Percentiles rank a stretch among this genome's conserved stretches.
phyloP scores from a whole-genome alignment of 2,113 vertebrate species.

The Mastomys coucha region DNA sequence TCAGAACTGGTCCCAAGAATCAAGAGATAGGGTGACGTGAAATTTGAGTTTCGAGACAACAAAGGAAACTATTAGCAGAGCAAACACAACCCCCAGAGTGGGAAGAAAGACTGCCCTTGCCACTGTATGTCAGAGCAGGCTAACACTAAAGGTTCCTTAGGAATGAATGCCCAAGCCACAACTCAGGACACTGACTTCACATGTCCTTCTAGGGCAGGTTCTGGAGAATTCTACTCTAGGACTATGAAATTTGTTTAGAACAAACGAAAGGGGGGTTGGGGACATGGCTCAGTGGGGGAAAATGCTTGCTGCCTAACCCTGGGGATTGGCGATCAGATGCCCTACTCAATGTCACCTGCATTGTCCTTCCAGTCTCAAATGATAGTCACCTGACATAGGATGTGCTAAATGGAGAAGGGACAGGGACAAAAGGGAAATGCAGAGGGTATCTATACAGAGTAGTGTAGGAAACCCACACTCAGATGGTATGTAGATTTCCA shows the following conservation, averaged over 20 bases:
- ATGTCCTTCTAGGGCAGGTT: neutral
- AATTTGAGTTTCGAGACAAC: neutral
- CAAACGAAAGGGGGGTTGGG: neutral
- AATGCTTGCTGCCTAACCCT: neutral
- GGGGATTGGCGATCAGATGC: neutral
- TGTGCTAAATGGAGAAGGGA: neutral
- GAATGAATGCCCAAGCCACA: neutral
- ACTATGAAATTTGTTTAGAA: conserved; percentile 6
- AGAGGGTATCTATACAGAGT: neutral
- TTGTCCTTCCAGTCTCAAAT: neutral
- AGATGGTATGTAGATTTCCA: neutral
- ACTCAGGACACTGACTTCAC: neutral
- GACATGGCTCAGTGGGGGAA: neutral
- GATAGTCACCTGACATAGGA: neutral
- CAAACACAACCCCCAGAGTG: neutral
- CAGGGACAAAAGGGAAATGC: neutral
- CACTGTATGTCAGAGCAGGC: neutral
- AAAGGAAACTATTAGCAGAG: neutral
- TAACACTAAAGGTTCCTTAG: neutral
- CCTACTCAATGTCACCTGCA: too few relatives aligned
- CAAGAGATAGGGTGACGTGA: neutral
- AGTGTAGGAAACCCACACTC: neutral
- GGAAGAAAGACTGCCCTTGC: too few relatives aligned
- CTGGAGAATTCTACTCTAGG: neutral
- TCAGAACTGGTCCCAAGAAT: neutral